Evolutionary conservation across 2,113 vertebrate genomes (phyloP).

Genomic region (Tichodroma muraria): DNA sequence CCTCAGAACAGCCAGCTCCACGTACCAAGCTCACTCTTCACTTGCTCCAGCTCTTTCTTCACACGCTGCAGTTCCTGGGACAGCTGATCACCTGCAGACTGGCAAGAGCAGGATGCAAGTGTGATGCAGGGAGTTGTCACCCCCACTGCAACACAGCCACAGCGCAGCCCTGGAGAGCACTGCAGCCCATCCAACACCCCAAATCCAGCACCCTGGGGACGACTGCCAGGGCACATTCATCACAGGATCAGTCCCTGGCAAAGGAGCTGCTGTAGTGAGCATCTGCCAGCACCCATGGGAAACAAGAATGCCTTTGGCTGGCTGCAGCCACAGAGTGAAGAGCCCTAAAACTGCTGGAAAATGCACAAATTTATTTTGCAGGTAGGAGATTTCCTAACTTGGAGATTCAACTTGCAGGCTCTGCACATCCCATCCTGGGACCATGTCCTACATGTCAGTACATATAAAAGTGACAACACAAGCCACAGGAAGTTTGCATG

Average conservation of each 20-base stretch:
- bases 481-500: neutral
- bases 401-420: neutral
- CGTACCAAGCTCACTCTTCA: neutral
- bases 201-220: neutral
- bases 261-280: neutral
- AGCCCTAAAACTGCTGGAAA: neutral
- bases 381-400: neutral
- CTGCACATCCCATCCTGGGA: neutral
- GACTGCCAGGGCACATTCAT: neutral
- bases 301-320: neutral
- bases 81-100: neutral
- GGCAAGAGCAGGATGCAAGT: neutral
- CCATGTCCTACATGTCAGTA: neutral
- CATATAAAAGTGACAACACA: neutral
- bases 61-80: neutral
- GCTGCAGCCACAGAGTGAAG: neutral
- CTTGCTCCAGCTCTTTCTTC: neutral
- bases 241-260: accelerated
- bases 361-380: neutral
- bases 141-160: neutral
- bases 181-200: neutral
- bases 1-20: neutral
- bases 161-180: neutral
- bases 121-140: neutral
- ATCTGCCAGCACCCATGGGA: neutral